phyloP scores from a whole-genome alignment of 1,140 invertebrate species.

The Ctenoplectra terminalis region DNA sequence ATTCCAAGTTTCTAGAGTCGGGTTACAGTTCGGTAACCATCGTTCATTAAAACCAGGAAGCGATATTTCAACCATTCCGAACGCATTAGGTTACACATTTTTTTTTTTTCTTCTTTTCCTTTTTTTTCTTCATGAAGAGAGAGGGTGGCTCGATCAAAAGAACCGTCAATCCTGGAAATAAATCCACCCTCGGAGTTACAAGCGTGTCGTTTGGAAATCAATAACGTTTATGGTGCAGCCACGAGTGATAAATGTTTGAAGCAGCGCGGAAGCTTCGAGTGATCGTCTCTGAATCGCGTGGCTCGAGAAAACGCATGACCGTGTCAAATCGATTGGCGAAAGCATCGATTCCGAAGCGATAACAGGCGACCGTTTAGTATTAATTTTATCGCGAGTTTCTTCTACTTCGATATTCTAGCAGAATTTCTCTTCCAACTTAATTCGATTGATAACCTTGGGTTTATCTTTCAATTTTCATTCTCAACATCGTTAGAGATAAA shows the following conservation, averaged over 20 bases:
- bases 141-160: neutral
- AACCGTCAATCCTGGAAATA: neutral
- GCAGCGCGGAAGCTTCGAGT: neutral
- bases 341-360: neutral
- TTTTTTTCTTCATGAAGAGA: neutral
- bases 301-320: neutral
- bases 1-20: neutral
- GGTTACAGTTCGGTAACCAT: too few relatives aligned
- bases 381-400: neutral
- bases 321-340: neutral
- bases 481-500: too few relatives aligned
- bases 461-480: too few relatives aligned
- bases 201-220: neutral
- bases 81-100: neutral
- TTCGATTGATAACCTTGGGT: too few relatives aligned
- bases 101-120: too few relatives aligned
- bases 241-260: neutral
- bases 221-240: neutral
- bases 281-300: neutral
- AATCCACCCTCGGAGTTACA: neutral
- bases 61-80: neutral
- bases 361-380: neutral
- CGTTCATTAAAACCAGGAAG: neutral
- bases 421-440: too few relatives aligned
- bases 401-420: neutral